Evolutionary conservation across 2,113 vertebrate species (phyloP), one percentile per base, ranked within the genome.

Genomic region (Coreoperca whiteheadi): DNA sequence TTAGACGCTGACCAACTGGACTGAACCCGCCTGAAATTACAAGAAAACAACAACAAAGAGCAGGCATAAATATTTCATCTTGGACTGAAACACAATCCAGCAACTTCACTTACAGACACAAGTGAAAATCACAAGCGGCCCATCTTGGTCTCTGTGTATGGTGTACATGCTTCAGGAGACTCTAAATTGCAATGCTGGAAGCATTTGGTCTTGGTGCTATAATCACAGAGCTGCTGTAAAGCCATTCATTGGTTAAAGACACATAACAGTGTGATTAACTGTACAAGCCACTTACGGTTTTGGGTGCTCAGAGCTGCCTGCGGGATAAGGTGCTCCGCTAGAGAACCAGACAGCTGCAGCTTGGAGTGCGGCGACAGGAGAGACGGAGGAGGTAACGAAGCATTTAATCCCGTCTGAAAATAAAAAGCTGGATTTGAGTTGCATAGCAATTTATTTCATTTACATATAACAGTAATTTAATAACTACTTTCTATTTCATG

Each of bases 21-120:
- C 90, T 96, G 88, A 96, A 96, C 84, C 94, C 94, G 75, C 96
- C 98, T 99, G 93, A 87, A 87, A 94, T 89, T 88, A 96, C 79
- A 95, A 95, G 86, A 84, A 57, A 73, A 78, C 0, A 69, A 73
- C 18, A 82, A 4, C 1, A 68, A 43, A 23, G 8, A 59, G 20
- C 20, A 10, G 21, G 4, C 4, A 43, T 30, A 9, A 83, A 67
- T 56, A 56, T 37, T 63, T 28, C 25, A 85, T 23, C 3, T 41
- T 32, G 1, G 1, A 75, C 39, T 30, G 3, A 3, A 41, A 39
- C 39, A 65, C 8, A 30, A 41, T 5, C 21, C 25, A 50, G 8
- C 32, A 25, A 61, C 34, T 23, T 37, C 20, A 67, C 79, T 69
- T 60, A 87, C 69, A 16, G n/a, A 85, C 60, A 69, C 75, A 77